phyloP scores from a whole-genome alignment of 2,888 invertebrate species.

The Cerceris rybyensis region DNA sequence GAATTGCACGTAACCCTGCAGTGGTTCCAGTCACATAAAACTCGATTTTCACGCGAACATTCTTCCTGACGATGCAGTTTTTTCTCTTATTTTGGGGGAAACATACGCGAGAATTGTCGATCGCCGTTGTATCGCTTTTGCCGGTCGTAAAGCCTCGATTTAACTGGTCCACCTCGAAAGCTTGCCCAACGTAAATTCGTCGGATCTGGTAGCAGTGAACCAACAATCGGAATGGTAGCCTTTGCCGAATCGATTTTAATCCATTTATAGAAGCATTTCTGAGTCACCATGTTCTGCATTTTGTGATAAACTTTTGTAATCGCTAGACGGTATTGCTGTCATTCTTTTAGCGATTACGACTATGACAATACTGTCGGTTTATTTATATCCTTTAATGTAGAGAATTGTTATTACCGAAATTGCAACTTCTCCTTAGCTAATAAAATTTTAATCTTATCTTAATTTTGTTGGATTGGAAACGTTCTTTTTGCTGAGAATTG shows the following conservation, averaged over 20 bases:
- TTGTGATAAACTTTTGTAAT: background rate
- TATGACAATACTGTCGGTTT: no score
- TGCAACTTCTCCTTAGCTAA: no score
- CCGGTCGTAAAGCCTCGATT: constrained; percentile 27
- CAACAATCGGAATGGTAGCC: constrained; percentile 1
- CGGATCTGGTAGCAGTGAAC: background rate
- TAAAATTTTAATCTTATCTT: no score
- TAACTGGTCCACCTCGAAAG: constrained; percentile 26
- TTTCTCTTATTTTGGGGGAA: constrained; percentile 1
- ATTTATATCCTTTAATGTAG: no score
- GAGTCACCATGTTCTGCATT: background rate
- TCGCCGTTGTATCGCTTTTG: constrained; percentile 9
- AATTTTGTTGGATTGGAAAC: no score
- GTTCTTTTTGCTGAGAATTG: no score
- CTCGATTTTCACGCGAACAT: constrained; percentile 25
- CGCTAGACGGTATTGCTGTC: no score
- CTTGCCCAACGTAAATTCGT: constrained; percentile 34
- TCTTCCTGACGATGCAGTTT: constrained; percentile 12
- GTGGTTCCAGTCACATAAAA: constrained; percentile 14
- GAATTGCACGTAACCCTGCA: background rate
- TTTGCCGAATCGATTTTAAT: constrained; percentile 17
- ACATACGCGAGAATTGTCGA: constrained; percentile 13
- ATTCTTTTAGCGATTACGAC: no score
- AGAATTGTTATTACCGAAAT: no score
- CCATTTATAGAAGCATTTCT: constrained; percentile 14